These are phyloP conservation scores for Ophion costatus DNA, from an alignment of 2,888 invertebrate genomes.

Conservation along the genomic window DNA sequence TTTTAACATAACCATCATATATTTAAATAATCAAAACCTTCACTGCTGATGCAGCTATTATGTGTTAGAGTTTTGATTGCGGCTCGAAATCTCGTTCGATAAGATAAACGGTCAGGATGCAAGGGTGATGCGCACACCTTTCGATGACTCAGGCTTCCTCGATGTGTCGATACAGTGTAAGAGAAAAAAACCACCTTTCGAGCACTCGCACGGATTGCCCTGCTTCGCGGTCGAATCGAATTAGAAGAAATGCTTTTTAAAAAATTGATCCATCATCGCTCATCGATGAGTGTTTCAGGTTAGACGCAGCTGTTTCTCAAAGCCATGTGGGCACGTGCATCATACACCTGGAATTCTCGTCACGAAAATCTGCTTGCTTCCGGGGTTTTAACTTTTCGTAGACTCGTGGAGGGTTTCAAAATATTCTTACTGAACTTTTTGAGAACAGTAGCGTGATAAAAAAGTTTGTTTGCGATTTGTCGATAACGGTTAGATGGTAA, in stretches of 20 bases:
- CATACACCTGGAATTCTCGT: slow-evolving; percentile 75
- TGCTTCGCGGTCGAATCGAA: slow-evolving; percentile 70
- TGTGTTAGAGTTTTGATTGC: too few species aligned
- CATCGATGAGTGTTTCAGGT: slow-evolving; percentile 70
- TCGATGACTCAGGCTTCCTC: slow-evolving; percentile 78
- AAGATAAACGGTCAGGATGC: slow-evolving; percentile 26
- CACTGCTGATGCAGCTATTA: too few species aligned
- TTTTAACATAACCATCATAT: too few species aligned
- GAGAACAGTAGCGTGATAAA: too few species aligned
- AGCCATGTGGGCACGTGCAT: neutral
- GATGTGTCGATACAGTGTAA: slow-evolving; percentile 2
- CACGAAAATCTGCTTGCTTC: neutral
- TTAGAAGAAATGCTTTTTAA: slow-evolving; percentile 81
- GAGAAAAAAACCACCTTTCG: slow-evolving; percentile 48
- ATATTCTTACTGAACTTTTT: neutral
- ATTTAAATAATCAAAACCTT: too few species aligned
- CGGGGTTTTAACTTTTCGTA: neutral
- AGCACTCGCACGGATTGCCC: slow-evolving; percentile 29
- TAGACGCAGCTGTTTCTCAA: slow-evolving; percentile 71
- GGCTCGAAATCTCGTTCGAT: slow-evolving; percentile 1
- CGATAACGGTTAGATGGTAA: too few species aligned
- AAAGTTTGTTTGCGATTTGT: too few species aligned
- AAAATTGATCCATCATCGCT: slow-evolving; percentile 79
- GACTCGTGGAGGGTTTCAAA: neutral
- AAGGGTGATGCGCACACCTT: slow-evolving; percentile 73